Evolutionary conservation across 2,113 vertebrate species (phyloP), one percentile per base, ranked within the genome.

Genomic region (Cacatua alba): DNA sequence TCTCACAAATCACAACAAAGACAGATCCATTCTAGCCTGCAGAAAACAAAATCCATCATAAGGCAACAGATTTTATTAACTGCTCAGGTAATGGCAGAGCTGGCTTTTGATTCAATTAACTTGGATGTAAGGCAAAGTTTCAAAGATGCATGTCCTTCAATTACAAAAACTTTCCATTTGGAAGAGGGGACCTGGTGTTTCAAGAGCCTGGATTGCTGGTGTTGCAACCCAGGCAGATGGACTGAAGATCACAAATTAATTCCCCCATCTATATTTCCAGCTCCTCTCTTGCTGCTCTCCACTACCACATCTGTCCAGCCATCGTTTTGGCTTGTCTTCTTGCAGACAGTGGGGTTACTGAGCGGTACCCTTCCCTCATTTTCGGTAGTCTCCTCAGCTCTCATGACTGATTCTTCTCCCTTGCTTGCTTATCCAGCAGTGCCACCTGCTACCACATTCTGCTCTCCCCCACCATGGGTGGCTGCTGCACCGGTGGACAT

Each of bases 51-150:
- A 98, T 96, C 96, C 82, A 97, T 96, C 97, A 95, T 92, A 92
- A 91, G 68, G 95, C 91, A 97, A 97, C 93, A 97, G 94, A 98
- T 97, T 98, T 97, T 98, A 97, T 97, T 97, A 98, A 98, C 96
- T 97, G 94, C 95, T 97, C 79, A 68, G 63, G 86, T 97, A 95
- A 97, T 84, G 90, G 85, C 77, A 86, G 51, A 94, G 70, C 79
- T 83, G 74, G 80, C 67, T 62, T 55, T 92, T 91, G 28, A 84
- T 89, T 94, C 91, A 88, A 76, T 43, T 82, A 86, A 72, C 70
- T 59, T 69, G 48, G 92, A 96, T 46, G 28, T 74, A 72, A 63
- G 82, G 82, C 39, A 55, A 72, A 92, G 82, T 92, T 94, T 91
- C 8, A 3, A 46, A 86, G 91, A 55, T 67, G 33, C 83, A 64